Conservation (phyloP, 2,797 vertebrate species). For the Cetoscarus ocellatus region DNA sequence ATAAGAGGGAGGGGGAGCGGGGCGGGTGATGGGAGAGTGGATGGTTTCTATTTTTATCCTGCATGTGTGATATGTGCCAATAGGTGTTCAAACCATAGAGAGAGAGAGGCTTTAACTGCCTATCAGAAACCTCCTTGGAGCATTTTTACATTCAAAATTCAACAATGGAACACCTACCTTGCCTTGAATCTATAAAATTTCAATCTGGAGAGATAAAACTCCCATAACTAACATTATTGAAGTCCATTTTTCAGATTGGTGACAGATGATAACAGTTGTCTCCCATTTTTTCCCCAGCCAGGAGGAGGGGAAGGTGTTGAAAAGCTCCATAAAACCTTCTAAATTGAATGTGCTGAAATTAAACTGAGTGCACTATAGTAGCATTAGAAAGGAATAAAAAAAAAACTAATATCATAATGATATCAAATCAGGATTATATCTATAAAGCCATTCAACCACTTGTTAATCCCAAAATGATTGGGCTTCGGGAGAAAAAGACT, state of each 20-base stretch:
- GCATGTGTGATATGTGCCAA: constrained; percentile 78
- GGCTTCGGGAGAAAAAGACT: constrained; percentile 46
- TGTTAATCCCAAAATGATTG: constrained; percentile 75
- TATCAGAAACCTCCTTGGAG: constrained; percentile 6
- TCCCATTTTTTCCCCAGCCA: constrained; percentile 28
- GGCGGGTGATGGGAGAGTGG: constrained; percentile 73
- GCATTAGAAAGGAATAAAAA: constrained; percentile 17
- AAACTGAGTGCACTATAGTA: constrained; percentile 54
- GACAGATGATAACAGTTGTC: constrained; percentile 49
- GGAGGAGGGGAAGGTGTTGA: constrained; percentile 41
- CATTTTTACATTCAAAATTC: constrained; percentile 35
- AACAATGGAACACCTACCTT: constrained; percentile 16
- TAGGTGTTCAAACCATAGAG: constrained; percentile 69
- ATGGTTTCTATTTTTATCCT: constrained; percentile 79
- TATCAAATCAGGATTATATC: constrained; percentile 76
- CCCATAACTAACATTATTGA: constrained; percentile 30
- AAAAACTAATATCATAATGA: constrained; percentile 56
- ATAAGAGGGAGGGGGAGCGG: constrained; percentile 58
- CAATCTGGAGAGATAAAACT: constrained; percentile 30
- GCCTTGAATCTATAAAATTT: constrained; percentile 20
- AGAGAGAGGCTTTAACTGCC: constrained; percentile 34
- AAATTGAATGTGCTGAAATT: constrained; percentile 62
- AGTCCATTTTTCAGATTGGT: constrained; percentile 50
- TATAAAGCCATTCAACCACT: constrained; percentile 67
- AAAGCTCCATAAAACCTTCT: constrained; percentile 42